phyloP scores from a whole-genome alignment of 2,888 invertebrate species.

The Lomographa bimaculata region DNA sequence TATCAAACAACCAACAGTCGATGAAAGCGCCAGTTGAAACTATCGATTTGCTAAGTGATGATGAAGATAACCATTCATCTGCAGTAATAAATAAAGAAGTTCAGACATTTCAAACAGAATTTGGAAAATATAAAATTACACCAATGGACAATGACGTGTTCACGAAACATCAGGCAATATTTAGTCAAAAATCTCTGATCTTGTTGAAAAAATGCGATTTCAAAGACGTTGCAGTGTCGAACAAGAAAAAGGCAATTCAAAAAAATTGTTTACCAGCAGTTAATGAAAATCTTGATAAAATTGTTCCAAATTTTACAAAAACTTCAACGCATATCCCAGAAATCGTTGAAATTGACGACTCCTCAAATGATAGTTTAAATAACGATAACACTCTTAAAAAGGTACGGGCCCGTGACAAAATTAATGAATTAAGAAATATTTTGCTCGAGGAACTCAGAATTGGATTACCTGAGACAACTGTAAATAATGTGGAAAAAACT shows the following conservation, averaged over 20 bases:
- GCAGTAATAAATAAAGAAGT: neutral
- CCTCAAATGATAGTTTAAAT: conserved; percentile 48
- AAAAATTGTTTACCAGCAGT: neutral
- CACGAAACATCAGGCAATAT: conserved; percentile 52
- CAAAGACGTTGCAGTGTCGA: neutral
- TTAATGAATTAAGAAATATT: conserved; percentile 44
- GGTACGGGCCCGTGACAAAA: conserved; percentile 30
- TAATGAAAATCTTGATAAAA: conserved; percentile 10
- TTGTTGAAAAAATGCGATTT: conserved; percentile 38
- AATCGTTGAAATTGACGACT: conserved; percentile 57
- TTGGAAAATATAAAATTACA: conserved; percentile 52
- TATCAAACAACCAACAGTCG: conserved; percentile 30
- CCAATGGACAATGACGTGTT: conserved; percentile 39
- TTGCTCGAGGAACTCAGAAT: conserved; percentile 47
- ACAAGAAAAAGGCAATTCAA: neutral
- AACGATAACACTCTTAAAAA: neutral
- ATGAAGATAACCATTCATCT: conserved; percentile 44
- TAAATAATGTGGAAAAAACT: too few relatives aligned
- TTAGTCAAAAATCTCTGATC: conserved; percentile 55
- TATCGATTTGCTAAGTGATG: conserved; percentile 69
- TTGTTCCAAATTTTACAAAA: conserved; percentile 5
- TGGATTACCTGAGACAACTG: neutral
- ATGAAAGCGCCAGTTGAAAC: conserved; percentile 45
- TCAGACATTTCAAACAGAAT: conserved; percentile 53
- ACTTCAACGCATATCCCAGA: conserved; percentile 25